Evolutionary conservation across 2,888 invertebrate genomes (phyloP).

Genomic region (Strigamia crassipes): DNA sequence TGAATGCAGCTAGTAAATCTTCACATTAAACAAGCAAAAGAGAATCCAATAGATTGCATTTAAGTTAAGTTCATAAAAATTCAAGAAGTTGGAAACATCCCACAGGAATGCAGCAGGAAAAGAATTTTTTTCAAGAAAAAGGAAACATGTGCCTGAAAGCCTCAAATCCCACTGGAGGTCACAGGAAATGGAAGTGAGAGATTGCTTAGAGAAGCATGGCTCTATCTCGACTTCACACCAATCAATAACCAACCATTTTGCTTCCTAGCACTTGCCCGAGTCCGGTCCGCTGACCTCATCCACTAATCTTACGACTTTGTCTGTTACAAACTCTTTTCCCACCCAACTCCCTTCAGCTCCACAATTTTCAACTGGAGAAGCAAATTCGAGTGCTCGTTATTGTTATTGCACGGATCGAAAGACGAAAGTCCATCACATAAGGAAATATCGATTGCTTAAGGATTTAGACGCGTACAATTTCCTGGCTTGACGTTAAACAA

Average conservation of each 20-base stretch:
- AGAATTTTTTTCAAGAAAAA: neutral
- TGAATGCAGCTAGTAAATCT: neutral
- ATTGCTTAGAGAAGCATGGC: constrained; percentile 30
- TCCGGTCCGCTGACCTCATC: neutral
- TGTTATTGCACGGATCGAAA: neutral
- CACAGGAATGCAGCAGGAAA: constrained; percentile 1
- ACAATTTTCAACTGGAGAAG: neutral
- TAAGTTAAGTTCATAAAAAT: neutral
- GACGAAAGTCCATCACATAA: neutral
- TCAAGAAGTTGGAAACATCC: neutral
- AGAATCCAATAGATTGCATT: neutral
- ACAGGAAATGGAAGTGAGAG: constrained; percentile 29
- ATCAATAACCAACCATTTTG: constrained; percentile 29
- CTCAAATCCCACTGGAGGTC: constrained; percentile 24
- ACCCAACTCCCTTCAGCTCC: too few species aligned
- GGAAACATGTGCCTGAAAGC: constrained; percentile 18
- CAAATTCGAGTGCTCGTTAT: neutral
- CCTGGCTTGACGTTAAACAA: neutral
- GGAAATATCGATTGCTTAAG: neutral
- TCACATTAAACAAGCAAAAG: neutral
- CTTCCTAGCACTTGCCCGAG: neutral
- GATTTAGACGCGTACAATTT: neutral
- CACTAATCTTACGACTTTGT: constrained; percentile 22
- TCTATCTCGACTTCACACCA: neutral
- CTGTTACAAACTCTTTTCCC: neutral